A percentile compares a stretch with the other conserved stretches of the same genome.
phyloP scores from a whole-genome alignment of 2,797 vertebrate species.

The Synaphobranchus kaupii region DNA sequence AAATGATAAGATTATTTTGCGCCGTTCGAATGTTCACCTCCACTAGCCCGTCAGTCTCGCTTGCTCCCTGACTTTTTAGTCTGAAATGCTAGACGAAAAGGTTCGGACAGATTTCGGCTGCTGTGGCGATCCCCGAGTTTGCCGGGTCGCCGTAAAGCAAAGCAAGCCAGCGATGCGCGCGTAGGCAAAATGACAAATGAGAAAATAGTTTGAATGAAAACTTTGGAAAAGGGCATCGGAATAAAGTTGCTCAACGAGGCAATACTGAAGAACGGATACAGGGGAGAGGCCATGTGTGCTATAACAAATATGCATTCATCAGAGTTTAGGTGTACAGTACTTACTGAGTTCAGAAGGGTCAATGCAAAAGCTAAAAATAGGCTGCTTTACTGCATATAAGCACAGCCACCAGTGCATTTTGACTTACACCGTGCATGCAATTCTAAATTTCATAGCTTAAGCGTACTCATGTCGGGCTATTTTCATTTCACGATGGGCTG shows the following conservation, averaged over 20 bases:
- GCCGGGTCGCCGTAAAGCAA: not conserved
- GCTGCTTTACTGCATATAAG: not conserved
- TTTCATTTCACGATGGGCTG: not conserved
- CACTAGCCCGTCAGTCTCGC: not conserved
- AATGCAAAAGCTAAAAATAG: not conserved
- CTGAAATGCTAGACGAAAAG: not conserved
- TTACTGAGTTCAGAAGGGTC: not conserved
- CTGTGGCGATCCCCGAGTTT: not conserved
- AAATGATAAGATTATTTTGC: not conserved
- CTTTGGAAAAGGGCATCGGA: not conserved
- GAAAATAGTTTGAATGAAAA: not conserved
- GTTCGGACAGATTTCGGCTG: not conserved
- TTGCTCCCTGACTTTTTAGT: slow-evolving; percentile 4
- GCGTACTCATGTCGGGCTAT: not conserved
- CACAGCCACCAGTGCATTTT: not conserved
- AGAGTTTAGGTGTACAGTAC: not conserved
- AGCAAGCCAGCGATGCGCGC: not conserved
- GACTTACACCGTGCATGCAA: not conserved
- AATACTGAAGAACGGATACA: not conserved
- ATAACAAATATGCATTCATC: not conserved
- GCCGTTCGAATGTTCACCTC: not conserved
- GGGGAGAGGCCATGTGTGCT: not conserved
- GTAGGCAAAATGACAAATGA: not conserved
- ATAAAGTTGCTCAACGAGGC: not conserved
- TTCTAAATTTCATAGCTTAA: not conserved